Evolutionary conservation across 2,113 vertebrate genomes (phyloP), one percentile per base, ranked within the genome.

Genomic region (Pelvicachromis taeniatus): DNA sequence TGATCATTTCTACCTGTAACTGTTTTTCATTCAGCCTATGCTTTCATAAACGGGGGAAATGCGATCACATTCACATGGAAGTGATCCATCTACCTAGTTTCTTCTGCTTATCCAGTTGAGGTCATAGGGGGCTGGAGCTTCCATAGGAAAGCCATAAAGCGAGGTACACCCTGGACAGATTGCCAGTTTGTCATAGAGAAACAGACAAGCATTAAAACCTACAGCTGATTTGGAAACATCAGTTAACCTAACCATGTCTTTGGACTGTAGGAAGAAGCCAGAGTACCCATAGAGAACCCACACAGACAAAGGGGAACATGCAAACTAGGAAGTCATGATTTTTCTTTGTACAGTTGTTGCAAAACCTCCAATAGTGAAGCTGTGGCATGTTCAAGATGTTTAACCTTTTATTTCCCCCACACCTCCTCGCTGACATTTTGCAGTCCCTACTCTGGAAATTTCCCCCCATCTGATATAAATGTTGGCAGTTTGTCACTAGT

Each of bases 401-500:
- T 14, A 65, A 40, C 21, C 1, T 63, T 63, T 63, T 38, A 63
- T 63, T 38, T 63, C 35, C 61, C 0, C 11, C 19, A 63, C 33
- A 38, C 2, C 35, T 40, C 33, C 19, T 19, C 1, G 0, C 33
- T 65, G 35, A 65, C 33, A 65, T 65, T 65, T 65, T 45, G 13
- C 21, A 0, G 9, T 73, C 3, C 9, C 5, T 73, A 11, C 65
- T 0, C 21, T 73, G 42, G 23, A 48, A 73, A 29, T 73, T 17
- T 7, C 5, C 40, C 42, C 48, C 40, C 38, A 26, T 70, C 40
- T 73, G 65, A 19, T 73, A 26, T 73, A 73, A 73, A 16, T 50
- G 42, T 73, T 48, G 68, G 23, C 19, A 70, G 65, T 29, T 73
- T 73, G 40, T 73, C 65, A 70, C 10, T 70, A 70, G 65, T 70